These are phyloP conservation scores for Drosophila nebulosa DNA, from an alignment of 1,140 invertebrate genomes.

Conservation along the genomic window DNA sequence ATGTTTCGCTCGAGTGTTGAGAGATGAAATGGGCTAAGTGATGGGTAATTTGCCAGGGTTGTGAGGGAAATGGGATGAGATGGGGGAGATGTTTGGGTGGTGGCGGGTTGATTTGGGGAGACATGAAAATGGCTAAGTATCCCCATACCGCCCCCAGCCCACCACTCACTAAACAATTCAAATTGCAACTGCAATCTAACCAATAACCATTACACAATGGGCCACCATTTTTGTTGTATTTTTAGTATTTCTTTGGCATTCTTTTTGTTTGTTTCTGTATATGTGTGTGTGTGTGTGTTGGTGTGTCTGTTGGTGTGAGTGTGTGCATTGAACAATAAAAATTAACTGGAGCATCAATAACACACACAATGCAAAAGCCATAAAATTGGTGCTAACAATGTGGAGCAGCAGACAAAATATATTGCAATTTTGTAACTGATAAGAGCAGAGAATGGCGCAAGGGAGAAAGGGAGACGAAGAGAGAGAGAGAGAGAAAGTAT, in stretches of 20 bases:
- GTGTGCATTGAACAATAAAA: constrained; percentile 61
- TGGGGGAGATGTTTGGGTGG: too few species aligned
- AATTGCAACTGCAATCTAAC: not conserved
- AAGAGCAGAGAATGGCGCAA: not conserved
- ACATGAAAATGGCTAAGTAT: not conserved
- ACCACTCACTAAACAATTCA: not conserved
- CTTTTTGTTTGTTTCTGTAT: too few species aligned
- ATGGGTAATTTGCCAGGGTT: constrained; percentile 18
- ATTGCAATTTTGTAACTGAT: constrained; percentile 56
- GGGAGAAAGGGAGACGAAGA: not conserved
- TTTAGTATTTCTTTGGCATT: not conserved
- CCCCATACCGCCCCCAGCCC: not conserved
- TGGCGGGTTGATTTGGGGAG: not conserved
- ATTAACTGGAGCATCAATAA: constrained; percentile 72
- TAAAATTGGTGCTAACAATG: constrained; percentile 70
- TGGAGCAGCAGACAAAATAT: constrained; percentile 52
- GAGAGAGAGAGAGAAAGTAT: not conserved
- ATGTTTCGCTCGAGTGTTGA: constrained; percentile 32
- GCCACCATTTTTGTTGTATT: not conserved
- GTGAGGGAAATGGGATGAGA: too few species aligned
- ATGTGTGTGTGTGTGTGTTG: not conserved
- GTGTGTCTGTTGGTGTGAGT: not conserved
- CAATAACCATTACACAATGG: constrained; percentile 45
- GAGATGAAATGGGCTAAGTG: constrained; percentile 1
- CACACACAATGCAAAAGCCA: constrained; percentile 66